Conservation (phyloP, 2,113 vertebrate species). For the Silurus meridionalis region DNA sequence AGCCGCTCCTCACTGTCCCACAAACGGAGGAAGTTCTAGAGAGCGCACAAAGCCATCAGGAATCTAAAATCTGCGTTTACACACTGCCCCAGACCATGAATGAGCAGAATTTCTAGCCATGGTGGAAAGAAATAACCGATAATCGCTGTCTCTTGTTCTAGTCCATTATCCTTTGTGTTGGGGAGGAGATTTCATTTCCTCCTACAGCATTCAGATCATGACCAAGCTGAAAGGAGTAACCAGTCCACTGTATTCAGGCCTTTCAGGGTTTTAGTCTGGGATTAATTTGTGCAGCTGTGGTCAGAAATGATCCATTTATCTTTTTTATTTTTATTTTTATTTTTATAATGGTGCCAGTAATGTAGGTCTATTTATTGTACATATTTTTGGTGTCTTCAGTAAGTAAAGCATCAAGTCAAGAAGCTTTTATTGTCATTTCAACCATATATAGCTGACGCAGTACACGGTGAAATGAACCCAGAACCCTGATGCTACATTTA, state of each 20-base stretch:
- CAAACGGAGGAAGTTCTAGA: neutral
- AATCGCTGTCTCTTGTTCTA: neutral
- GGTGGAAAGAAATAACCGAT: neutral
- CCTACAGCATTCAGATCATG: neutral
- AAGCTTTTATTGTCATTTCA: no score
- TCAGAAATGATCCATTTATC: no score
- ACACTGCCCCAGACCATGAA: neutral
- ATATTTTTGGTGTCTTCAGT: no score
- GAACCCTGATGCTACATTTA: no score
- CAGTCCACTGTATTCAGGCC: neutral
- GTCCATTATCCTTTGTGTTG: neutral
- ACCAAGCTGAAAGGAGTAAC: neutral
- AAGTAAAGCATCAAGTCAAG: no score
- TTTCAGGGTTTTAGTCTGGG: neutral
- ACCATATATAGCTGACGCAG: no score
- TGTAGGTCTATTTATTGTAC: no score
- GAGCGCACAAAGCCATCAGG: neutral
- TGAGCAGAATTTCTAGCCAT: neutral
- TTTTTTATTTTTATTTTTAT: no score
- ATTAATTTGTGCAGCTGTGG: neutral
- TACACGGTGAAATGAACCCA: no score
- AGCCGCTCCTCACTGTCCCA: neutral
- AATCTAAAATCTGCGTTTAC: conserved; percentile 6
- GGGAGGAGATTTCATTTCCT: neutral
- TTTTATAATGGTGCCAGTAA: no score